Percentiles rank a stretch among this genome's conserved stretches.
Evolutionary conservation across 1,140 invertebrate genomes (phyloP).

Genomic region (Acromyrmex charruanus): DNA sequence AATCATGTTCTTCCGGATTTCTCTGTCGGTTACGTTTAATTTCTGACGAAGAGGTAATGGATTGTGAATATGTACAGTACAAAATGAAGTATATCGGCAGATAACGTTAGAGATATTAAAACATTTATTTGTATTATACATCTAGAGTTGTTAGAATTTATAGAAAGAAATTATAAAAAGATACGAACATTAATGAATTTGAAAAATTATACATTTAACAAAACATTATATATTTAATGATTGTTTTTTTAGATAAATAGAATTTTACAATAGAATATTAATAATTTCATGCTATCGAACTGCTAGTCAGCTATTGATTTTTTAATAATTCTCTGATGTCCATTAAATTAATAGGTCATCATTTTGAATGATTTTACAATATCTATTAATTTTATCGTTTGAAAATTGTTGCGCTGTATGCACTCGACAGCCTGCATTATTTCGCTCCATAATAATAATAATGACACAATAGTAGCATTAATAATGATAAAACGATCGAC

Average conservation of each 20-base stretch:
- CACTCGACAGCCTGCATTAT: constrained; percentile 35
- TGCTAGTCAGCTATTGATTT: neutral
- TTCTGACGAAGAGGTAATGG: constrained; percentile 35
- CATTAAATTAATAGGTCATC: constrained; percentile 39
- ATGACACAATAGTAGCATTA: constrained; percentile 4
- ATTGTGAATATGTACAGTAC: neutral
- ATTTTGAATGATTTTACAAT: constrained; percentile 46
- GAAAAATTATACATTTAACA: neutral
- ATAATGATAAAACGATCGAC: constrained; percentile 41
- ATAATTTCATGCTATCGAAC: neutral
- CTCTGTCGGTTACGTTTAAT: constrained; percentile 36
- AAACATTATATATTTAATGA: too few species aligned
- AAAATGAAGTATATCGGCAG: constrained; percentile 5
- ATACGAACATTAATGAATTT: neutral
- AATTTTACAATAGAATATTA: neutral
- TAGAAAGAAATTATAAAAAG: neutral
- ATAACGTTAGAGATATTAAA: neutral
- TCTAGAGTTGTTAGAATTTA: neutral
- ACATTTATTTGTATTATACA: neutral
- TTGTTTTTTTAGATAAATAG: neutral
- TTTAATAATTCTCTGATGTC: constrained; percentile 39
- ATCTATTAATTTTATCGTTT: constrained; percentile 48
- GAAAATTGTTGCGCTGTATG: constrained; percentile 4
- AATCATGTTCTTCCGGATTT: constrained; percentile 61
- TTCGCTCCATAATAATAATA: constrained; percentile 28